phyloP scores from a whole-genome alignment of 1,140 invertebrate species.

The Drosophila arizonae region DNA sequence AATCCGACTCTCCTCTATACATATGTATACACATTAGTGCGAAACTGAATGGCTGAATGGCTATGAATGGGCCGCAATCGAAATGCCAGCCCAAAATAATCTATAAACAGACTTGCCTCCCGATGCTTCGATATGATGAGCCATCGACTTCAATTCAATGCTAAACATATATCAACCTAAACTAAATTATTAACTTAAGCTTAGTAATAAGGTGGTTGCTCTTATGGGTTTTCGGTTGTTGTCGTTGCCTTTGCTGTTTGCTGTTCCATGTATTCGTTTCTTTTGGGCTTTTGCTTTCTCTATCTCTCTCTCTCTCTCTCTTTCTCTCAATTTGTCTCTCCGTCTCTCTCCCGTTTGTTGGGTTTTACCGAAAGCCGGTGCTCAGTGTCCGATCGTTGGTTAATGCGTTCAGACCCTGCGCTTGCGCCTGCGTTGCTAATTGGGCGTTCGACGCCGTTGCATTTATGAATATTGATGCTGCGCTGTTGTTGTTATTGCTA shows the following conservation, averaged over 20 bases:
- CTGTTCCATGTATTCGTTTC: background rate
- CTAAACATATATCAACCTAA: conserved; percentile 5
- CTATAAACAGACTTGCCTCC: conserved; percentile 20
- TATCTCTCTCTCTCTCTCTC: background rate
- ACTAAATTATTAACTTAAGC: conserved; percentile 12
- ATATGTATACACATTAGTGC: conserved; percentile 9
- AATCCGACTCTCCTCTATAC: conserved; percentile 14
- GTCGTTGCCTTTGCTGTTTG: background rate
- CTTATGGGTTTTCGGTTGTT: background rate
- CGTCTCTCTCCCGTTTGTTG: background rate
- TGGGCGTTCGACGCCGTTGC: conserved; percentile 44
- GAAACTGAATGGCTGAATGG: conserved; percentile 15
- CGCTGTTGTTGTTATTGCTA: conserved; percentile 26
- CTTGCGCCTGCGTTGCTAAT: conserved; percentile 43
- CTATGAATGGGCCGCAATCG: background rate
- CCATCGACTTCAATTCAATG: conserved; percentile 7
- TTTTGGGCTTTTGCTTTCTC: conserved; percentile 27
- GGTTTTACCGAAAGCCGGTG: conserved; percentile 64
- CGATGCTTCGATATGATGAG: conserved; percentile 36
- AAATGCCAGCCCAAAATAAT: background rate
- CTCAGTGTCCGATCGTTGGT: conserved; percentile 51
- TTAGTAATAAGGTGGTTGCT: conserved; percentile 20
- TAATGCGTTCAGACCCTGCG: conserved; percentile 47
- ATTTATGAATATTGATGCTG: conserved; percentile 64
- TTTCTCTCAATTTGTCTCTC: background rate